Base-by-base conservation (phyloP, 2,113 vertebrate species). In the Marmota flaviventris region DNA sequence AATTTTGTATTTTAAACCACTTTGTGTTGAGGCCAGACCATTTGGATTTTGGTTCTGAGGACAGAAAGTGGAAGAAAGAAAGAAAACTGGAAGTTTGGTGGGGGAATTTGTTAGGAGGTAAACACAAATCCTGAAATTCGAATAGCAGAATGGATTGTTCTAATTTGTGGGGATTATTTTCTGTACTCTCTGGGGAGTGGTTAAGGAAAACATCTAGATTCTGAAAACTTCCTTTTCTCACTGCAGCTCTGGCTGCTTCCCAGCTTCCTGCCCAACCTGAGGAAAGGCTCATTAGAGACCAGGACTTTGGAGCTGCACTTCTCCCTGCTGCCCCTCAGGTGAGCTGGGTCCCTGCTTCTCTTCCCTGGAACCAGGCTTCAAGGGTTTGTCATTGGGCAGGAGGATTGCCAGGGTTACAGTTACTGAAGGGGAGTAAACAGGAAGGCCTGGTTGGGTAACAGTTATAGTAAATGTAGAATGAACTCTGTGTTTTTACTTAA, bases 291-390 rank as follows among this genome's bases (percentile, higher is more conserved):
- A 7, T 70, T 32, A 20, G 95, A 77, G 96, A 97, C 84, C 94
- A 95, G 72, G 89, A 94, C 67, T 48, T 94, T 0, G 77, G 86
- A 90, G 42, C 93, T 58, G 72, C 95, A 2, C 63, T 97, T 58
- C 86, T 87, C 20, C 86, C 91, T 39, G 27, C 65, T 2, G 37
- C 85, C 9, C 82, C 97, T 34, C 97, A 96, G 97, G 98, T 98
- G 94, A 98, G 97, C 83, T 14, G 20, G 67, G 61, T 48, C 20
- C 72, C 34, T n/a, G 72, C 67, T 45, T 73, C 32, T 75, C 4
- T 22, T n/a, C 2, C 5, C 16, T 11, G 13, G 27, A n/a, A 8
- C 45, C 3, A 48, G 48, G 27, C 17, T 65, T 48, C 4, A 27
- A 37, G 72, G 51, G 32, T 32, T 2, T 45, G 1, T 72, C 39